Evolutionary conservation across 2,797 vertebrate genomes (phyloP), one percentile per base, ranked within the genome.

Genomic region (Pachyuromys duprasi): DNA sequence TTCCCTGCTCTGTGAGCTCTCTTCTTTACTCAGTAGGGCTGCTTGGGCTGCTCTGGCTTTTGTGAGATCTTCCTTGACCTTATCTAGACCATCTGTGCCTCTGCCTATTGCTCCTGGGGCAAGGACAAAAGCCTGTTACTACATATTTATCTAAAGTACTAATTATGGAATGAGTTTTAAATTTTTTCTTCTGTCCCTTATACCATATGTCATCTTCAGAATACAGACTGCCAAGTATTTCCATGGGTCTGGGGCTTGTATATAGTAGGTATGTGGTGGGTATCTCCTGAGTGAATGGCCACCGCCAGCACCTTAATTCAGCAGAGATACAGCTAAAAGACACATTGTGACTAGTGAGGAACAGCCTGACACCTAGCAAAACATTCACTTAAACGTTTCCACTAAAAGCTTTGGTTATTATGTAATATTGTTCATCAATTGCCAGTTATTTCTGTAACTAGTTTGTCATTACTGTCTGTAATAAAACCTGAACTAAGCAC

Each of bases 391-490:
- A 92, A 92, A 93, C 69, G 80, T 86, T 94, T 92, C 92, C 95
- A 88, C 80, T 55, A 92, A 45, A 94, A 90, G 45, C 65, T 92
- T 94, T 74, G 45, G 88, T 97, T 95, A 96, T 89, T 97, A 95
- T 81, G 86, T 95, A 96, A 90, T 78, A 92, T 96, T 96, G 91
- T 86, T 95, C 81, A 97, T 96, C 90, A 96, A 86, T 95, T 97
- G 31, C 88, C 42, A 96, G 97, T 95, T 93, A 97, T 84, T 97
- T 96, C 90, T 92, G 87, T 94, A 97, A 97, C 98, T 53, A 97
- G 79, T 94, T 93, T 97, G 45, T 96, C 97, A 98, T 94, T 95
- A 92, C 72, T 87, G 89, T 93, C 89, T 97, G 90, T 91, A 96
- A 97, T 86, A 95, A 96, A 97, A 96, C n/a, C 90, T 93, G 55